Evolutionary conservation across 2,888 invertebrate species (phyloP).

Genomic region (Drosophila rubida): DNA sequence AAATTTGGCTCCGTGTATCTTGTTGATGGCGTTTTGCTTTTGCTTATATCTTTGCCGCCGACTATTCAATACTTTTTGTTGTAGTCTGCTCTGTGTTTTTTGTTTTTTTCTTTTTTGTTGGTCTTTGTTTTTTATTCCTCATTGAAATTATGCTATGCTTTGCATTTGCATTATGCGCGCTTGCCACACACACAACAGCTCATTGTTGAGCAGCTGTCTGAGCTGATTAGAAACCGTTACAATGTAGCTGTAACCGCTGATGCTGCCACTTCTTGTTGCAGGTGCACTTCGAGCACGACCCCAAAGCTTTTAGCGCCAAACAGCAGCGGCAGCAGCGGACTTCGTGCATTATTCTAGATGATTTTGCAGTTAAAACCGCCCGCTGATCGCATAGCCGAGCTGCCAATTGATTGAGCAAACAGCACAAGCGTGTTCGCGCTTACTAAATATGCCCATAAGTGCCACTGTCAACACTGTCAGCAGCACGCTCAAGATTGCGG

Average conservation of each 20-base stretch:
- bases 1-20: conserved; percentile 81
- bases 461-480: conserved; percentile 54
- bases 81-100: conserved; percentile 25
- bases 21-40: conserved; percentile 78
- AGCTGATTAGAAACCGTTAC: conserved; percentile 51
- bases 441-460: conserved; percentile 33
- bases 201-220: conserved; percentile 23
- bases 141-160: conserved; percentile 76
- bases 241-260: conserved; percentile 30
- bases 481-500: neutral
- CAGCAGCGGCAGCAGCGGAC: too few relatives aligned
- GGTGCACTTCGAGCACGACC: conserved; percentile 44
- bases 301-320: conserved; percentile 26
- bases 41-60: conserved; percentile 73
- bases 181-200: conserved; percentile 28
- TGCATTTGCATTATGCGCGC: conserved; percentile 68
- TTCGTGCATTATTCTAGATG: neutral
- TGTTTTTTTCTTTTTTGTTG: conserved; percentile 19
- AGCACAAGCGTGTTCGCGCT: conserved; percentile 62
- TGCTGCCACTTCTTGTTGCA: conserved; percentile 31
- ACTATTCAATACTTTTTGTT: conserved; percentile 55
- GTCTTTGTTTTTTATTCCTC: conserved; percentile 25
- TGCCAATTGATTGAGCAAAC: conserved; percentile 62
- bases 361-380: conserved; percentile 22
- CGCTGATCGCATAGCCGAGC: conserved; percentile 34